Percentiles rank a stretch among this genome's conserved stretches.
Evolutionary conservation across 2,888 invertebrate genomes (phyloP).

Genomic region (Auanema sp.): DNA sequence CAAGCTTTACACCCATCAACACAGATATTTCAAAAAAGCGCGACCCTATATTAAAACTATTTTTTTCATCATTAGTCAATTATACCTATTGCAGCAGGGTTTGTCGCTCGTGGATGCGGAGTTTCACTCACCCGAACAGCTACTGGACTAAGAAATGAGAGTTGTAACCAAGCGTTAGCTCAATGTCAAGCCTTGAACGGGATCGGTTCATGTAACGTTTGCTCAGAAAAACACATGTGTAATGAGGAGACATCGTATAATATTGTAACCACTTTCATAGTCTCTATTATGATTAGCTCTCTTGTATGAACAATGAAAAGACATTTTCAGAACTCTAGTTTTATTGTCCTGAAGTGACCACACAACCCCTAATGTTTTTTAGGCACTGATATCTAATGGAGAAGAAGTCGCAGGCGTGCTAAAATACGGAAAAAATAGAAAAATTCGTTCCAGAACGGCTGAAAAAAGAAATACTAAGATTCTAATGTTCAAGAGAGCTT

Average conservation of each 20-base stretch:
- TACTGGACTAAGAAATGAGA: constrained; percentile 48
- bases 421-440: too few species aligned
- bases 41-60: too few species aligned
- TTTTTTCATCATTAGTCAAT: too few species aligned
- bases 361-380: background rate
- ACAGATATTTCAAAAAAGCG: too few species aligned
- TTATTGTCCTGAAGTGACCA: background rate
- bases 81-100: constrained; percentile 42
- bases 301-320: background rate
- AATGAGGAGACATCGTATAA: constrained; percentile 15
- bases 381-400: too few species aligned
- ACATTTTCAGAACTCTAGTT: background rate
- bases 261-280: background rate
- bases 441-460: too few species aligned
- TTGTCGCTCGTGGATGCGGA: constrained; percentile 49
- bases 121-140: constrained; percentile 33
- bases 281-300: background rate
- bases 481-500: too few species aligned
- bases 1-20: too few species aligned
- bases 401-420: too few species aligned
- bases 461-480: too few species aligned
- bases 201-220: constrained; percentile 32
- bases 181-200: constrained; percentile 49
- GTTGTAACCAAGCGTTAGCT: constrained; percentile 46
- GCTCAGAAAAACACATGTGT: constrained; percentile 48